phyloP scores from a whole-genome alignment of 2,888 invertebrate genomes.

The Thymelicus acteon region DNA sequence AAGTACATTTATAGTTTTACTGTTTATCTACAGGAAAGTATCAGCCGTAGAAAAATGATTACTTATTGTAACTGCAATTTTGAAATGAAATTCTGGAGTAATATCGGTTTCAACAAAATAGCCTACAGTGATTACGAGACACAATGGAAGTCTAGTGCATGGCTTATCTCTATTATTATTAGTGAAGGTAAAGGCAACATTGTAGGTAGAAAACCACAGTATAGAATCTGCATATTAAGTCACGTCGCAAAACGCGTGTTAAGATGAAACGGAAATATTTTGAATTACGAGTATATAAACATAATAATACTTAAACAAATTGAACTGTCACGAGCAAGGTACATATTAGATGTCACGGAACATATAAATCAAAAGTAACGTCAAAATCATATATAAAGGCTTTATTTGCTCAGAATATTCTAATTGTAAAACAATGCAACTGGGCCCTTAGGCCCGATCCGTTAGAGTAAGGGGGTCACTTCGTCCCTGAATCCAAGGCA shows the following conservation, averaged over 20 bases:
- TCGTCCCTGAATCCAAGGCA: too few relatives aligned
- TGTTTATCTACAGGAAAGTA: too few relatives aligned
- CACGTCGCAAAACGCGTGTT: conserved; percentile 48
- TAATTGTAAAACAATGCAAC: not conserved
- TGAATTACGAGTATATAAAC: conserved; percentile 11
- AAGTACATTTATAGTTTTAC: too few relatives aligned
- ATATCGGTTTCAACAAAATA: not conserved
- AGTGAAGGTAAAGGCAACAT: conserved; percentile 45
- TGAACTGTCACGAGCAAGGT: conserved; percentile 33
- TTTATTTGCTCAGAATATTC: conserved; percentile 9
- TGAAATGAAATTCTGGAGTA: not conserved
- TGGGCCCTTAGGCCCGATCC: too few relatives aligned
- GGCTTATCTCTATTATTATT: conserved; percentile 58
- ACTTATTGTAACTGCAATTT: too few relatives aligned
- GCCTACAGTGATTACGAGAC: not conserved
- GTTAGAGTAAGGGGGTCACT: too few relatives aligned
- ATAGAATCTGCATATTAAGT: conserved; percentile 51
- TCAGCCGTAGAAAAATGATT: too few relatives aligned
- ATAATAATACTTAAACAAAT: conserved; percentile 31
- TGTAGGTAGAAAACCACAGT: conserved; percentile 41
- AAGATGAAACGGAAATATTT: conserved; percentile 35
- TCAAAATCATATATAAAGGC: conserved; percentile 2
- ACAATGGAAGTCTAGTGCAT: conserved; percentile 17
- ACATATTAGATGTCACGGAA: conserved; percentile 26
- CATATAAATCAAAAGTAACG: conserved; percentile 1